These are phyloP conservation scores for Dasysyrphus tricinctus DNA, from an alignment of 2,888 invertebrate genomes.

Conservation along the genomic window DNA sequence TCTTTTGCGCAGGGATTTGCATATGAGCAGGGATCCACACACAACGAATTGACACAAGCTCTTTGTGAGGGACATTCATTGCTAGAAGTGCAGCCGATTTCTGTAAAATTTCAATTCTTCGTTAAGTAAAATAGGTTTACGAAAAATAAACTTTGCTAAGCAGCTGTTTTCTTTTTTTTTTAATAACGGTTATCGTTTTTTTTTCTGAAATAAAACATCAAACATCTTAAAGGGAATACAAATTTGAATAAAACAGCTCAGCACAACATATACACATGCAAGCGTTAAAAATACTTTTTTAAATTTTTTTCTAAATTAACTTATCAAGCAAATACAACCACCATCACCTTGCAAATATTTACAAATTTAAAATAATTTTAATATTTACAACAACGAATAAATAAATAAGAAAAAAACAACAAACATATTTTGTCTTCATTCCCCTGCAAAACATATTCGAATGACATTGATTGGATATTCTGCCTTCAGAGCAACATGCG, in stretches of 20 bases:
- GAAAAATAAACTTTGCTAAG: constrained; percentile 9
- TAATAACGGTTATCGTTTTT: constrained; percentile 13
- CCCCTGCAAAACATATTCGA: constrained; percentile 54
- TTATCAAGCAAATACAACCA: constrained; percentile 51
- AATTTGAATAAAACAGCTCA: constrained; percentile 58
- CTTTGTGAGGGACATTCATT: constrained; percentile 90
- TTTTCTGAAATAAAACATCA: constrained; percentile 61
- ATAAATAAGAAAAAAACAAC: constrained; percentile 30
- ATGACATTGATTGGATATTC: constrained; percentile 50
- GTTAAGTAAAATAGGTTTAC: constrained; percentile 24
- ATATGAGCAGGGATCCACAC: constrained; percentile 91
- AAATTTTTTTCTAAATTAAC: background rate
- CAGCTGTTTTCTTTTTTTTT: constrained; percentile 42
- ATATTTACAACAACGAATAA: constrained; percentile 70
- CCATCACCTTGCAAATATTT: constrained; percentile 49
- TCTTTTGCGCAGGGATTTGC: constrained; percentile 89
- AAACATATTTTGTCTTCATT: constrained; percentile 55
- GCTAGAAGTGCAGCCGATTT: constrained; percentile 91
- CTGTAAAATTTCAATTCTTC: constrained; percentile 83
- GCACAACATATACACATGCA: constrained; percentile 75
- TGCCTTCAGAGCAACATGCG: constrained; percentile 59
- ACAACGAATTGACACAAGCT: constrained; percentile 91
- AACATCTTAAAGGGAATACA: constrained; percentile 38
- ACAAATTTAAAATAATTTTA: constrained; percentile 17
- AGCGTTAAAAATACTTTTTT: constrained; percentile 42